A percentile compares a stretch with the other conserved stretches of the same genome.
Conservation (phyloP, 2,888 invertebrate genomes). For the Xestoiulus laeticollis region DNA sequence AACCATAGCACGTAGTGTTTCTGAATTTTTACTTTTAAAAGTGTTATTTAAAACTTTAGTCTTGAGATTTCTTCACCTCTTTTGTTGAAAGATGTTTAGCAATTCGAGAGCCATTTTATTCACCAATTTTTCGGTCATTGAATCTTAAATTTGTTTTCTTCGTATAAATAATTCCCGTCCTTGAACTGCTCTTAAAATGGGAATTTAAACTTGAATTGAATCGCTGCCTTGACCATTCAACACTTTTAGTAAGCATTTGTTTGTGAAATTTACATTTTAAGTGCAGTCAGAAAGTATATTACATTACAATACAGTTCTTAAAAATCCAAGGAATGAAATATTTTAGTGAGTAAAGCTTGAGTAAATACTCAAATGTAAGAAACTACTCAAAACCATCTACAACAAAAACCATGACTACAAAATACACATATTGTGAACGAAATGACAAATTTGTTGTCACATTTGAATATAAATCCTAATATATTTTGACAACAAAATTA, state of each 20-base stretch:
- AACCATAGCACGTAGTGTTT: too few species aligned
- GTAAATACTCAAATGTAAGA: too few species aligned
- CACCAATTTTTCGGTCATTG: neutral
- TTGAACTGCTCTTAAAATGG: neutral
- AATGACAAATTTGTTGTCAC: too few species aligned
- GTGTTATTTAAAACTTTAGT: too few species aligned
- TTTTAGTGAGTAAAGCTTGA: too few species aligned
- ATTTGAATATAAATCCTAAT: too few species aligned
- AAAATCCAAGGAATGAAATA: too few species aligned
- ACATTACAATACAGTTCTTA: too few species aligned
- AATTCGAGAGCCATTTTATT: neutral
- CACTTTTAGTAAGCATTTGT: neutral
- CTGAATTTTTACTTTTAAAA: too few species aligned
- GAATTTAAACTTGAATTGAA: slow-evolving; percentile 22
- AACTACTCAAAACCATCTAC: too few species aligned
- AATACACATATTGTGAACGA: too few species aligned
- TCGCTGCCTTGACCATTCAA: neutral
- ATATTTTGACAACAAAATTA: neutral
- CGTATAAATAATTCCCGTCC: neutral
- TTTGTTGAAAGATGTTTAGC: neutral
- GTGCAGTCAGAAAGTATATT: neutral
- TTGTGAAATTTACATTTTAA: neutral
- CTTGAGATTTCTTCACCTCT: neutral
- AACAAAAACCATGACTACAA: too few species aligned
- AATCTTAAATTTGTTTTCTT: neutral